Percentiles rank a stretch among this genome's conserved stretches.
Evolutionary conservation across 2,888 invertebrate genomes (phyloP).

Genomic region (Cheilosia grossa): DNA sequence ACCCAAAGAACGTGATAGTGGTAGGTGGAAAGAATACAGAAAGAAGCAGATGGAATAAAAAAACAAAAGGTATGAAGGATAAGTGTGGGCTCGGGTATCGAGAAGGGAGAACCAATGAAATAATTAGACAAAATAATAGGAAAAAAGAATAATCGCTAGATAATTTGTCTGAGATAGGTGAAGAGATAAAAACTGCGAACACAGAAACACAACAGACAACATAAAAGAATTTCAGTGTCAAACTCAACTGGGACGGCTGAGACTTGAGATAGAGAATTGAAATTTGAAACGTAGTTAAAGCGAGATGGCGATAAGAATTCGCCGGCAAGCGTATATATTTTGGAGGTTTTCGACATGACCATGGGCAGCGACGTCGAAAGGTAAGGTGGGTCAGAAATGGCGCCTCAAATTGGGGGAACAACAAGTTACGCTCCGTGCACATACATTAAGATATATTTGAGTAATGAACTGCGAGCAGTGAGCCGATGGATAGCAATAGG

Average conservation of each 20-base stretch:
- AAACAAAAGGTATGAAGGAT: background rate
- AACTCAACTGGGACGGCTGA: background rate
- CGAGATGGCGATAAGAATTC: conserved; percentile 15
- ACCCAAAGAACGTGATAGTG: conserved; percentile 17
- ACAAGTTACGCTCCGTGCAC: background rate
- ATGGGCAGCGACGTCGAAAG: conserved; percentile 37
- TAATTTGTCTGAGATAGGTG: conserved; percentile 42
- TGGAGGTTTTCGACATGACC: conserved; percentile 1
- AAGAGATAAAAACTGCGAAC: conserved; percentile 25
- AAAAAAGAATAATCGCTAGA: conserved; percentile 27
- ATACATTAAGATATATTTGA: background rate
- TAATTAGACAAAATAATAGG: conserved; percentile 50
- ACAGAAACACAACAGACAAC: conserved; percentile 4
- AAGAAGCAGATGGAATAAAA: conserved; percentile 19
- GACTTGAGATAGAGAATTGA: conserved; percentile 1
- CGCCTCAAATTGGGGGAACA: conserved; percentile 1
- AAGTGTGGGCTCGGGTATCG: conserved; percentile 26
- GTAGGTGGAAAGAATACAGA: conserved; percentile 1
- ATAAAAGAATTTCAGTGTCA: conserved; percentile 58
- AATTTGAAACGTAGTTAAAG: background rate
- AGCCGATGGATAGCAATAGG: background rate
- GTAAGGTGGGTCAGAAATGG: conserved; percentile 30
- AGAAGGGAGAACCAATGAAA: conserved; percentile 7
- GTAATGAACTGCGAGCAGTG: conserved; percentile 35
- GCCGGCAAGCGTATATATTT: conserved; percentile 20